phyloP scores from a whole-genome alignment of 2,888 invertebrate species.

The Nomada ferruginata region DNA sequence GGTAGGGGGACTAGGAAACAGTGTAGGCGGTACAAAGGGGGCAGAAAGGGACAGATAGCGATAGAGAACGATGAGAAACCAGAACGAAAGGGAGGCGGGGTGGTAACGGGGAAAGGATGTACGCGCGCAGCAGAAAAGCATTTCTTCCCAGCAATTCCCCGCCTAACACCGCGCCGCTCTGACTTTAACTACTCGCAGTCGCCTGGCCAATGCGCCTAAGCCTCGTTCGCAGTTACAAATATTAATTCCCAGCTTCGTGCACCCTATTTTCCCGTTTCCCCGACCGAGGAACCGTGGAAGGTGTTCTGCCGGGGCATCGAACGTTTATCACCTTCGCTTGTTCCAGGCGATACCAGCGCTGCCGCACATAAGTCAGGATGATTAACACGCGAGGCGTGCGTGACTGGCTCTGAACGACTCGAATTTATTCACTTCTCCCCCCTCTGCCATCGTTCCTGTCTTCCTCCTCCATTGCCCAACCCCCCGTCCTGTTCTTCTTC shows the following conservation, averaged over 20 bases:
- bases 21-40: neutral
- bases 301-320: slow-evolving; percentile 55
- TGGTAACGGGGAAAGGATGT: neutral
- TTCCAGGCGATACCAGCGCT: slow-evolving; percentile 66
- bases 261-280: slow-evolving; percentile 53
- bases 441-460: slow-evolving; percentile 34
- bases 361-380: slow-evolving; percentile 79
- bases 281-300: slow-evolving; percentile 36
- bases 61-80: slow-evolving; percentile 5
- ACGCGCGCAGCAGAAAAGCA: slow-evolving; percentile 18
- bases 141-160: slow-evolving; percentile 69
- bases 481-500: neutral
- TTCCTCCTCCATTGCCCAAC: slow-evolving; percentile 48
- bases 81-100: neutral
- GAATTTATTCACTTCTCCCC: slow-evolving; percentile 74
- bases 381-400: slow-evolving; percentile 80
- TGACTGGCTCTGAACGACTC: slow-evolving; percentile 77
- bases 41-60: neutral
- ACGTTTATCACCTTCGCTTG: slow-evolving; percentile 74
- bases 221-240: slow-evolving; percentile 75
- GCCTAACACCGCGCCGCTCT: slow-evolving; percentile 34
- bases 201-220: slow-evolving; percentile 48
- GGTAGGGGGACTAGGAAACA: neutral
- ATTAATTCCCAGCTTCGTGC: slow-evolving; percentile 72
- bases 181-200: slow-evolving; percentile 19